Evolutionary conservation across 2,797 vertebrate species (phyloP).

Genomic region (Ctenochaetus hawaiiensis): DNA sequence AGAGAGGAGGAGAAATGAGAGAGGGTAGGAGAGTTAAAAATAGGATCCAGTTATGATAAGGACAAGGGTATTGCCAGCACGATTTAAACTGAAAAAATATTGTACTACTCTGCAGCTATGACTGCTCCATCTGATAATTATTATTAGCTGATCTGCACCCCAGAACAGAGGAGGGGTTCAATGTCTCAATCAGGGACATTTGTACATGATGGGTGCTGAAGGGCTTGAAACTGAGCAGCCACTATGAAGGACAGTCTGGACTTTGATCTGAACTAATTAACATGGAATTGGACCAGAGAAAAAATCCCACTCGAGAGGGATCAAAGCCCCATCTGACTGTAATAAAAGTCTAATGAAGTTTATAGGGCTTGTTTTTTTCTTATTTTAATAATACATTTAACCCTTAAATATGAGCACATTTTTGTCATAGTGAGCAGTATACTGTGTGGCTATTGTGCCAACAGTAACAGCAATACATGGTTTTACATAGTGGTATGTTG

Average conservation of each 20-base stretch:
- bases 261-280: constrained; percentile 42
- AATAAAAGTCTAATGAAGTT: constrained; percentile 16
- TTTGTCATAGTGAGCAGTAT: neutral
- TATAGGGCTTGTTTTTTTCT: neutral
- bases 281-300: constrained; percentile 11
- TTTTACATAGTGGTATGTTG: neutral
- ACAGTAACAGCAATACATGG: neutral
- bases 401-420: neutral
- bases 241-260: constrained; percentile 31
- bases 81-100: constrained; percentile 22
- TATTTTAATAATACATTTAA: neutral
- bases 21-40: constrained; percentile 12
- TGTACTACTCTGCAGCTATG: neutral
- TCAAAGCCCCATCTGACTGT: constrained; percentile 30
- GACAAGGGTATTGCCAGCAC: constrained; percentile 12
- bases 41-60: neutral
- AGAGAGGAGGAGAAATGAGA: neutral
- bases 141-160: constrained; percentile 21
- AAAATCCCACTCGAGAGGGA: constrained; percentile 5
- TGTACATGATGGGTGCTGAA: constrained; percentile 9
- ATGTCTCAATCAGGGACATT: constrained; percentile 37
- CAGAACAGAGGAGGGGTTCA: neutral
- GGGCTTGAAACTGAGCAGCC: constrained; percentile 29
- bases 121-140: constrained; percentile 4
- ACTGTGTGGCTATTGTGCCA: neutral